These are phyloP conservation scores for Lepidurus arcticus DNA, from an alignment of 1,140 invertebrate genomes.

Conservation along the genomic window DNA sequence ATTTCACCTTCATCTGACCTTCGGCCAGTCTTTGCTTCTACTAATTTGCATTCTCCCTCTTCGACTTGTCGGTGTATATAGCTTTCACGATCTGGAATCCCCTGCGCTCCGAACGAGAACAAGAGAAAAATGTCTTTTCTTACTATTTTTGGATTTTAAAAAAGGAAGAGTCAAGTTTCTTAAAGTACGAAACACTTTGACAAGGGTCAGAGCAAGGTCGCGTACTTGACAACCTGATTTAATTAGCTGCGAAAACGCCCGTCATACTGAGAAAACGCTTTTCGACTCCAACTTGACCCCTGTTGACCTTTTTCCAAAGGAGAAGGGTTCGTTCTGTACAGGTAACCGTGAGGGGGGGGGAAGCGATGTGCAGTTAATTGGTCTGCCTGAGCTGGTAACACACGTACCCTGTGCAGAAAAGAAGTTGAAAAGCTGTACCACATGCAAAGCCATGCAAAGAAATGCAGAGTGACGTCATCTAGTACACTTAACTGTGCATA, in stretches of 20 bases:
- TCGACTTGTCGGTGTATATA: neutral
- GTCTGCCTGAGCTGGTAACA: neutral
- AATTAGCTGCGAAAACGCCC: neutral
- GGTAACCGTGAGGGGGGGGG: neutral
- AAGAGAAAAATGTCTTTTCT: no score
- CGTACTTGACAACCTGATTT: neutral
- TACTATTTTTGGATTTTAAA: no score
- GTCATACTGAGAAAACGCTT: neutral
- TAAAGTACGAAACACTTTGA: no score
- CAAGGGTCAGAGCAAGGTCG: neutral
- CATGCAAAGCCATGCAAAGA: neutral
- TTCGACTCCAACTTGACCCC: neutral
- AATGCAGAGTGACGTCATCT: neutral
- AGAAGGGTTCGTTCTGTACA: neutral
- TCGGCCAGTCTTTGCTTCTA: neutral
- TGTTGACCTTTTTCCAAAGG: neutral
- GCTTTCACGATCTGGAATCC: no score
- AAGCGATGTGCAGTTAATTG: neutral
- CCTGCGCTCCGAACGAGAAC: no score
- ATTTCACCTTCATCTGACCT: slow-evolving; percentile 18
- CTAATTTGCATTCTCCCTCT: neutral
- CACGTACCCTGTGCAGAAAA: neutral
- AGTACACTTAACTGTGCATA: neutral
- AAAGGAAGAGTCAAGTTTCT: no score
- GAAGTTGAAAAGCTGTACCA: neutral